Evolutionary conservation across 2,888 invertebrate species (phyloP), one percentile per base, ranked within the genome.

Genomic region (Spilosoma lubricipeda): DNA sequence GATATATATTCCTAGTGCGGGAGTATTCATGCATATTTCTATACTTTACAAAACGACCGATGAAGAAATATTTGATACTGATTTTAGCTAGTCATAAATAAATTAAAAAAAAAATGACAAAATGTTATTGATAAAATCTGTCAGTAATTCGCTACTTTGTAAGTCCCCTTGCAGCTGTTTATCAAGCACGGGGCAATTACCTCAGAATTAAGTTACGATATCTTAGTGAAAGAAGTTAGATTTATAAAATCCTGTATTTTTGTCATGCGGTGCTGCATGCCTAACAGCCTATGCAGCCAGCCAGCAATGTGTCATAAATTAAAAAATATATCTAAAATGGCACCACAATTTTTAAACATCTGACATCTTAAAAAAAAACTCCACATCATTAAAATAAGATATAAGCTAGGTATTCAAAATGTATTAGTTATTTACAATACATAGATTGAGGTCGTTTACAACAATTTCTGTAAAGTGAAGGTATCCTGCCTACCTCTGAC

Each of bases 401-500:
- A 8, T 39, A 33, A 63, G 13, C 27, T 30, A 56, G 23, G 23
- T 59, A 68, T 70, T 39, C 7, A 36, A 39, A 30, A 68, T 48
- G 63, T 63, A 72, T 68, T 45, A 69, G 65, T 70, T 36, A 66
- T 70, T 42, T 7, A 23, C 4, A 75, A 79, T 76, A 69, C 67
- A 80, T 80, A 80, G 81, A 77, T 80, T 82, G 84, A 91, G 90
- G 89, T 90, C 87, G 83, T 77, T 82, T 77, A 77, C 84, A 82
- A 84, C 84, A 84, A 88, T 89, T 88, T 89, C 87, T 88, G 81
- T 85, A 87, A 86, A 94, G 94, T 91, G 93, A 94, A 93, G 89
- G 94, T 86, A 82, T 88, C 89, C 88, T 79, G 89, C 86, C 87
- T 85, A 93, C 93, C 93, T 94, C 90, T 94, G 94, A 93, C 92